phyloP scores from a whole-genome alignment of 2,888 invertebrate species.

The Lumbricus terrestris region DNA sequence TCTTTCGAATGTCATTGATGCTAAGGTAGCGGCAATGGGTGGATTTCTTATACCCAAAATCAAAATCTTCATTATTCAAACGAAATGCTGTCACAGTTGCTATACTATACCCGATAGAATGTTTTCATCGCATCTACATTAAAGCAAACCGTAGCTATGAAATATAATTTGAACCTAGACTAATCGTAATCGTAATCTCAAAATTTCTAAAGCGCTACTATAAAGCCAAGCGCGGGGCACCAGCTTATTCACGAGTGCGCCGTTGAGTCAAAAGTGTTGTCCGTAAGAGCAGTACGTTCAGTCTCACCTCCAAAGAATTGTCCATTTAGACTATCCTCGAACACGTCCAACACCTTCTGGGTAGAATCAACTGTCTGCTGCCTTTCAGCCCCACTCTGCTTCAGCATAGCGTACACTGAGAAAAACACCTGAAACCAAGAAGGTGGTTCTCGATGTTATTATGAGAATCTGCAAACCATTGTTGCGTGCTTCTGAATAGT shows the following conservation, averaged over 20 bases:
- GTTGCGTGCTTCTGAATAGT: not conserved
- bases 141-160: not conserved
- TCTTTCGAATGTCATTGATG: not conserved
- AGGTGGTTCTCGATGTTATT: not conserved
- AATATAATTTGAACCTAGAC: not conserved
- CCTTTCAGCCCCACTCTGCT: constrained; percentile 28
- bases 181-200: too few relatives aligned
- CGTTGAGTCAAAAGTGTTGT: too few relatives aligned
- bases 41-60: not conserved
- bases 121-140: too few relatives aligned
- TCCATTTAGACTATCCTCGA: constrained; percentile 36
- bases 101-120: too few relatives aligned
- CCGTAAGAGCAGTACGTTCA: too few relatives aligned
- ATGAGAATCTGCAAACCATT: not conserved
- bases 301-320: constrained; percentile 42
- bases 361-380: constrained; percentile 24
- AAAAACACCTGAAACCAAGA: constrained; percentile 30
- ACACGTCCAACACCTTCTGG: constrained; percentile 27
- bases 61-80: not conserved
- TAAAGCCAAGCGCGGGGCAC: too few relatives aligned
- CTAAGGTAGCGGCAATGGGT: too few relatives aligned
- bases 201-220: too few relatives aligned
- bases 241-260: too few relatives aligned
- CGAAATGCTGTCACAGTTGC: not conserved
- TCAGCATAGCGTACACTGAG: constrained; percentile 32